Evolutionary conservation across 2,113 vertebrate species (phyloP).

Genomic region (Xenopus borealis): DNA sequence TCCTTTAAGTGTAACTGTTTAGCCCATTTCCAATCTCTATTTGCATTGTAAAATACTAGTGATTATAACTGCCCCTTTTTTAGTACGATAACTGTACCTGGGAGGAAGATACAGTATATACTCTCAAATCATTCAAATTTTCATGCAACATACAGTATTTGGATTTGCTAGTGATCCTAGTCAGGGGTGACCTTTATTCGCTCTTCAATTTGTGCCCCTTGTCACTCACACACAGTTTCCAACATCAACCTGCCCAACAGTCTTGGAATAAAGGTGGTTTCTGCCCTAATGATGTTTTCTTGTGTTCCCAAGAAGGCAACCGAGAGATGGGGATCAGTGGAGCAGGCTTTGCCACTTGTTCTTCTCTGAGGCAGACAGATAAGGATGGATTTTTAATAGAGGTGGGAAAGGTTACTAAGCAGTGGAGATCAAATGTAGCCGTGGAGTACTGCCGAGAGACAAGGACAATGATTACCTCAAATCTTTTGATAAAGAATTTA

Average conservation of each 20-base stretch:
- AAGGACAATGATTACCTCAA: background rate
- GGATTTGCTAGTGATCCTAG: background rate
- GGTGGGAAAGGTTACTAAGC: constrained; percentile 30
- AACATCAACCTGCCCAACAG: background rate
- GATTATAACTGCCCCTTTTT: too few relatives aligned
- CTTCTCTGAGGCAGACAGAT: constrained; percentile 35
- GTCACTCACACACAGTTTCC: background rate
- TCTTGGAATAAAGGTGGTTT: background rate
- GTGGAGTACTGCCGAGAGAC: constrained; percentile 2
- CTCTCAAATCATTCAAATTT: too few relatives aligned
- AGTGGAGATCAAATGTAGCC: constrained; percentile 21
- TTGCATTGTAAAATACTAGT: too few relatives aligned
- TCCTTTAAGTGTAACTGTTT: too few relatives aligned
- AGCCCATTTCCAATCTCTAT: too few relatives aligned
- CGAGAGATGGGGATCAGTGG: constrained; percentile 20
- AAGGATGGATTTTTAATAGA: constrained; percentile 28
- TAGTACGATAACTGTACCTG: too few relatives aligned
- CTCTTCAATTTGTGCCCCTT: background rate
- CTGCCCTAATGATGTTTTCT: constrained; percentile 4
- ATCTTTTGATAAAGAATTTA: background rate
- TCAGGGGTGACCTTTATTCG: background rate
- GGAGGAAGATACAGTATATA: too few relatives aligned
- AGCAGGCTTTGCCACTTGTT: constrained; percentile 29
- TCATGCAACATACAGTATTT: background rate
- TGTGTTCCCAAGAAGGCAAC: constrained; percentile 7